Evolutionary conservation across 2,888 invertebrate genomes (phyloP).

Genomic region (Mactromeris polynyma): DNA sequence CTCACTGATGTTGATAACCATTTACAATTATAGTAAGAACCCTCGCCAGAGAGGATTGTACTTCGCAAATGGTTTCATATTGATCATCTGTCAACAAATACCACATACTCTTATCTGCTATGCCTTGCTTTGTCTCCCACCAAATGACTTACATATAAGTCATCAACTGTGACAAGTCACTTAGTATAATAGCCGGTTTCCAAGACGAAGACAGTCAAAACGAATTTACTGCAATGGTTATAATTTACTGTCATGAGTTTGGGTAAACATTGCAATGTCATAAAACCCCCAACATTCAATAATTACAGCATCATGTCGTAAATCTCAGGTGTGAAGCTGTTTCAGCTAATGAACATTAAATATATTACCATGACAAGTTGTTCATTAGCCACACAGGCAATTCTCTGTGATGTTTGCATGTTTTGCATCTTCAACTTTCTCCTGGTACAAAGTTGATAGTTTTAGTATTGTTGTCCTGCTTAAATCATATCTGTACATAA

Average conservation of each 20-base stretch:
- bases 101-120: neutral
- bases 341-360: neutral
- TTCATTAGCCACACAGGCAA: neutral
- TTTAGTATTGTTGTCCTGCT: neutral
- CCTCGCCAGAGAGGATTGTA: neutral
- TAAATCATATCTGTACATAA: neutral
- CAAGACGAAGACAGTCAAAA: neutral
- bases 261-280: neutral
- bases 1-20: neutral
- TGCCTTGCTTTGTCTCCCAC: neutral
- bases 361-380: neutral
- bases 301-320: neutral
- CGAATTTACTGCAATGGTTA: conserved; percentile 9
- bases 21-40: neutral
- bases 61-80: neutral
- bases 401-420: neutral
- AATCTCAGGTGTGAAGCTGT: neutral
- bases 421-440: neutral
- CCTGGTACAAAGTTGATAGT: neutral
- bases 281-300: neutral
- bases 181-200: conserved; percentile 11
- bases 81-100: conserved; percentile 14
- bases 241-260: conserved; percentile 4
- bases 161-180: conserved; percentile 18
- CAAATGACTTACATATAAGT: conserved; percentile 12